These are phyloP conservation scores for Tragelaphus scriptus DNA, from an alignment of 2,113 vertebrate genomes.

Conservation along the genomic window DNA sequence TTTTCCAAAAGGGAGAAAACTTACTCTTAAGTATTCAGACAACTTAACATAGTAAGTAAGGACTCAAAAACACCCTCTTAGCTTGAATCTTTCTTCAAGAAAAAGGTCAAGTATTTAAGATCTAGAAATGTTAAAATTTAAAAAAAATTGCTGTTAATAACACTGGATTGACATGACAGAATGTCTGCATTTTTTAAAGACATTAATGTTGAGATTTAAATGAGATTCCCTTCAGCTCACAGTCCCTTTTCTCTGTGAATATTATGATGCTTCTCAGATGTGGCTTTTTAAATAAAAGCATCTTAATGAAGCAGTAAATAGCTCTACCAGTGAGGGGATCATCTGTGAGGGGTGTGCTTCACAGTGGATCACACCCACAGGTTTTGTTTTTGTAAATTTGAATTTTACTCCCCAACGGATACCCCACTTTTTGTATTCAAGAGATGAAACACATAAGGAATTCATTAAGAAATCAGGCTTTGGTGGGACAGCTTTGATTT, in stretches of 20 bases:
- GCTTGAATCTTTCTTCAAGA: not conserved
- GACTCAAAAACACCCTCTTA: not conserved
- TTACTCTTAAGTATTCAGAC: not conserved
- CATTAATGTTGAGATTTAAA: not conserved
- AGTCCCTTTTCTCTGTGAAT: not conserved
- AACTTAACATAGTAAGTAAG: not conserved
- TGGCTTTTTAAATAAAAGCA: not conserved
- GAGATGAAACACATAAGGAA: conserved; percentile 69
- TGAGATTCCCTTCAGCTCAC: not conserved
- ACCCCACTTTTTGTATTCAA: conserved; percentile 33
- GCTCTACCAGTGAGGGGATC: not conserved
- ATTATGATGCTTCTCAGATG: not conserved
- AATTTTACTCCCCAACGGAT: not conserved
- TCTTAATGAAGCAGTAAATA: not conserved
- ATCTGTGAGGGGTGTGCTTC: not conserved
- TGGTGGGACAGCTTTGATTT: conserved; percentile 73
- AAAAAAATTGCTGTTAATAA: not conserved
- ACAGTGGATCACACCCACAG: not conserved
- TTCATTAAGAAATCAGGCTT: conserved; percentile 70
- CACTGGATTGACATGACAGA: not conserved
- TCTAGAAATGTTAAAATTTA: not conserved
- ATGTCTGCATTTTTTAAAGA: not conserved
- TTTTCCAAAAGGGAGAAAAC: not conserved
- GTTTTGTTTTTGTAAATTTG: not conserved
- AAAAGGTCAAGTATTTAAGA: not conserved